These are phyloP conservation scores for Limnephilus rhombicus DNA, from an alignment of 2,888 invertebrate species.

Conservation along the genomic window DNA sequence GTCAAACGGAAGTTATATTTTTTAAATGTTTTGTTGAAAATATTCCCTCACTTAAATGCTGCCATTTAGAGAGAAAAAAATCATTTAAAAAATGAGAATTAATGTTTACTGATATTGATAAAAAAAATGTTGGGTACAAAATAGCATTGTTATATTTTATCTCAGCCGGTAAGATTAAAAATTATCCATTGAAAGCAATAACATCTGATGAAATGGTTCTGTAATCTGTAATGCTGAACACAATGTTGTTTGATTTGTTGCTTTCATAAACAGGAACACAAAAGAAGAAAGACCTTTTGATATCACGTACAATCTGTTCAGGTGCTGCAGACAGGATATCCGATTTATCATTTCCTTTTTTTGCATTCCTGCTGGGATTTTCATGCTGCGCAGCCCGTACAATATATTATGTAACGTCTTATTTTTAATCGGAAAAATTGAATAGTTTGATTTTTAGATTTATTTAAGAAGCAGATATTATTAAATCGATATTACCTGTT, in stretches of 20 bases:
- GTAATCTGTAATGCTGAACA: neutral
- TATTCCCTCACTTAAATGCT: neutral
- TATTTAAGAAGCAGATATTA: too few relatives aligned
- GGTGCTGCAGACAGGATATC: neutral
- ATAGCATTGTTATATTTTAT: neutral
- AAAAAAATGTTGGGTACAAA: neutral
- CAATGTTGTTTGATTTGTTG: neutral
- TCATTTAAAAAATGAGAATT: neutral
- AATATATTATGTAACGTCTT: neutral
- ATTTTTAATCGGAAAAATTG: neutral
- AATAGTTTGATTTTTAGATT: neutral
- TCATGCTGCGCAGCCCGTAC: neutral
- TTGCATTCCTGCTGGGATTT: neutral
- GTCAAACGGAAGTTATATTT: too few relatives aligned
- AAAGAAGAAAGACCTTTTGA: neutral
- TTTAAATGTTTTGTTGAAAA: too few relatives aligned
- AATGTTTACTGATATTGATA: neutral
- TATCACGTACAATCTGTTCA: neutral
- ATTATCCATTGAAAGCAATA: neutral
- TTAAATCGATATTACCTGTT: neutral
- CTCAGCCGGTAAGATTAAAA: neutral
- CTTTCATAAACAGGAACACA: neutral
- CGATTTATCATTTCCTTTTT: conserved; percentile 1
- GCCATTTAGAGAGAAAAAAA: neutral
- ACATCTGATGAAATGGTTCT: neutral